These are phyloP conservation scores for Salarias fasciatus DNA, from an alignment of 2,797 vertebrate genomes.

Conservation along the genomic window DNA sequence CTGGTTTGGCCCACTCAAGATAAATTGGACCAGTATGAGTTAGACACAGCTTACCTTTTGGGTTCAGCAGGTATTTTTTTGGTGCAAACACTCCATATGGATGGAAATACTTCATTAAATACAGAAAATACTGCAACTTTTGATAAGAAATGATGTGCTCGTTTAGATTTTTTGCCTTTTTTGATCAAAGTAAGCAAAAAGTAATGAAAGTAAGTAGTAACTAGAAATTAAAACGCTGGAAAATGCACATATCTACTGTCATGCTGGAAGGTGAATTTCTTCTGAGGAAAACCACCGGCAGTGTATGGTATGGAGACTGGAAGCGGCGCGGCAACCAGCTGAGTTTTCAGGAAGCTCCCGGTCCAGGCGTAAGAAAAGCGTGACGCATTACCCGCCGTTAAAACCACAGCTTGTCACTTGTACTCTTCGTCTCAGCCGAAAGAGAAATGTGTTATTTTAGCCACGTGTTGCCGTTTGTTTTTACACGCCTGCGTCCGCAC, in stretches of 20 bases:
- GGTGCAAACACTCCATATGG: too few species aligned
- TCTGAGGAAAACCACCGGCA: neutral
- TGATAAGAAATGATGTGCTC: too few species aligned
- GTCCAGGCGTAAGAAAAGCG: neutral
- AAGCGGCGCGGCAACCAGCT: neutral
- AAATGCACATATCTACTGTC: neutral
- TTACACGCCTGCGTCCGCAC: neutral
- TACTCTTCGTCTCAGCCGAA: neutral
- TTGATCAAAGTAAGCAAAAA: too few species aligned
- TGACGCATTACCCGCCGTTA: slow-evolving; percentile 3
- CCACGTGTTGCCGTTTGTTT: neutral
- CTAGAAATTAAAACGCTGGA: neutral
- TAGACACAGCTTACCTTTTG: too few species aligned
- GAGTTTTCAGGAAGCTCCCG: slow-evolving; percentile 2
- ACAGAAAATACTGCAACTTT: too few species aligned
- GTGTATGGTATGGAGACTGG: slow-evolving; percentile 4
- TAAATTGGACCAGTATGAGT: too few species aligned
- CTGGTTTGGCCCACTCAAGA: too few species aligned
- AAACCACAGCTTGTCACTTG: slow-evolving; percentile 11
- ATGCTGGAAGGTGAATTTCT: neutral
- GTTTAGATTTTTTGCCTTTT: too few species aligned
- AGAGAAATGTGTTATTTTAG: neutral
- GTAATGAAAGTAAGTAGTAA: too few species aligned
- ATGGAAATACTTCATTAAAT: too few species aligned
- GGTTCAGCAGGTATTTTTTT: too few species aligned